Evolutionary conservation across 2,888 invertebrate genomes (phyloP).

Genomic region (Chesias legatella): DNA sequence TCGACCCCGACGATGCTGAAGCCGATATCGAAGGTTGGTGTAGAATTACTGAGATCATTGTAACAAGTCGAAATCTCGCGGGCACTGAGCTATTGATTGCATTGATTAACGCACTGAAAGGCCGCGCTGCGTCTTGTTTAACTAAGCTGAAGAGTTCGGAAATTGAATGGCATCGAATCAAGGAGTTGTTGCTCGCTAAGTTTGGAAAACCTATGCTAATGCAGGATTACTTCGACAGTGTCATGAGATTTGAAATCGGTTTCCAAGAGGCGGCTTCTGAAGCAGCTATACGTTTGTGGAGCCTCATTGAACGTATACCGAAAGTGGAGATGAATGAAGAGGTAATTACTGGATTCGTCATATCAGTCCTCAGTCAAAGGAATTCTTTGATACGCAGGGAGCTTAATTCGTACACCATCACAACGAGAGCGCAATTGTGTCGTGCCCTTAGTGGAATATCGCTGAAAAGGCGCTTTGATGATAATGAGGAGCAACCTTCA

Average conservation of each 20-base stretch:
- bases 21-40: conserved; percentile 15
- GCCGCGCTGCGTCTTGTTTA: conserved; percentile 23
- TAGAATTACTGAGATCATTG: conserved; percentile 6
- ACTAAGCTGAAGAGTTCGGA: conserved; percentile 21
- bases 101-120: conserved; percentile 21
- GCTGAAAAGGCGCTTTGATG: too few relatives aligned
- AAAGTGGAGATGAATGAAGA: too few relatives aligned
- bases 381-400: background rate
- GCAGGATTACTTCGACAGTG: conserved; percentile 32
- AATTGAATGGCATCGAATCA: conserved; percentile 23
- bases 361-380: too few relatives aligned
- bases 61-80: background rate
- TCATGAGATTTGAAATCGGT: conserved; percentile 25
- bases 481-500: too few relatives aligned
- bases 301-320: conserved; percentile 12
- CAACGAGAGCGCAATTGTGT: too few relatives aligned
- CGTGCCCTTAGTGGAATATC: too few relatives aligned
- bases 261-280: conserved; percentile 23
- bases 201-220: conserved; percentile 26
- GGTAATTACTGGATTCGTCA: too few relatives aligned
- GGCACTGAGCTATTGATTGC: conserved; percentile 29
- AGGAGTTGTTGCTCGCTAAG: conserved; percentile 27
- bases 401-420: too few relatives aligned
- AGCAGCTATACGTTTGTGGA: conserved; percentile 24
- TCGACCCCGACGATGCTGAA: conserved; percentile 7